Conservation (phyloP, 2,113 vertebrate genomes). For the Irena cyanogastra region DNA sequence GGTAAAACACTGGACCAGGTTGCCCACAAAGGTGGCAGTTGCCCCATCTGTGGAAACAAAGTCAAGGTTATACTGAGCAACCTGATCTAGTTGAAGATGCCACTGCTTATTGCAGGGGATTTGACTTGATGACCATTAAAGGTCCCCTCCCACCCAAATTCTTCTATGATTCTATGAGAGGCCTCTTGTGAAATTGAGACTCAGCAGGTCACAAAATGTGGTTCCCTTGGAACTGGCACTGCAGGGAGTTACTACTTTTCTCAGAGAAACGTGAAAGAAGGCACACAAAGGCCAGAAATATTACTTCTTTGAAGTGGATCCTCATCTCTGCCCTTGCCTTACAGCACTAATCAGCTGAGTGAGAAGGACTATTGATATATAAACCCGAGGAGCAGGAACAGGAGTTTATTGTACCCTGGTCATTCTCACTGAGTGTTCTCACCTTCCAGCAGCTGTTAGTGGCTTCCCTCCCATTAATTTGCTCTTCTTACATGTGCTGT, state of each 20-base stretch:
- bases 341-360: background rate
- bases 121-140: background rate
- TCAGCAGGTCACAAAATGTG: background rate
- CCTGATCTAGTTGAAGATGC: background rate
- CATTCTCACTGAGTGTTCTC: background rate
- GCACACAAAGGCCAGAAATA: background rate
- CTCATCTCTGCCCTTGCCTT: background rate
- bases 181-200: background rate
- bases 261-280: background rate
- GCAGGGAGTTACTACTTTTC: background rate
- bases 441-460: background rate
- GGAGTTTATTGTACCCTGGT: background rate
- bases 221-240: background rate
- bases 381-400: background rate
- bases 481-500: background rate
- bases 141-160: background rate
- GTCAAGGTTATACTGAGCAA: background rate
- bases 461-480: background rate
- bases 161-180: background rate
- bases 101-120: background rate
- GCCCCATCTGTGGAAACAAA: background rate
- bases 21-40: background rate
- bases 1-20: background rate
- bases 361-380: background rate
- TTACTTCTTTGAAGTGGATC: background rate